phyloP scores from a whole-genome alignment of 1,140 invertebrate species.

The Atopsyche davidsoni region DNA sequence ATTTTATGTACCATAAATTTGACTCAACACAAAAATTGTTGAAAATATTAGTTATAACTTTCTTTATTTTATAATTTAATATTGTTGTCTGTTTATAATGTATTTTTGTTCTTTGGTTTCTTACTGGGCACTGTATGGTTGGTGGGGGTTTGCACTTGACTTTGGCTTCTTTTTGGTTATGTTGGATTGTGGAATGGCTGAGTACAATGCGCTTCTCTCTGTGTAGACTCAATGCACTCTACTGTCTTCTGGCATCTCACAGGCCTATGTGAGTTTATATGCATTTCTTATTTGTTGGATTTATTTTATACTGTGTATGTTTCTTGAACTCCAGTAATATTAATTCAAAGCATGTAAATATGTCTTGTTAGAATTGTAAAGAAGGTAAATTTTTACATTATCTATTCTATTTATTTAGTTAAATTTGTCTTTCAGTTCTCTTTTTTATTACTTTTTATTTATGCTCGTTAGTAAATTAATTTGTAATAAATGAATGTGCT shows the following conservation, averaged over 20 bases:
- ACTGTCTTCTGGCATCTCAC: conserved; percentile 10
- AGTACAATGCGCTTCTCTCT: conserved; percentile 16
- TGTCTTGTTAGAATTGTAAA: no score
- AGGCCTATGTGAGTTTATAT: conserved; percentile 17
- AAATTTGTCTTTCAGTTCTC: no score
- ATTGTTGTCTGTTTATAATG: conserved; percentile 9
- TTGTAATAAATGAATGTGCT: not conserved
- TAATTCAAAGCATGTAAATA: no score
- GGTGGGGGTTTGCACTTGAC: not conserved
- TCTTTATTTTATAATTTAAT: conserved; percentile 10
- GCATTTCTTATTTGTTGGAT: not conserved
- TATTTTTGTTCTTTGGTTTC: conserved; percentile 2
- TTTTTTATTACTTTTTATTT: no score
- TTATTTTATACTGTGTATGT: no score
- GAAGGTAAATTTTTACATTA: no score
- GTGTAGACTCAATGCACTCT: conserved; percentile 10
- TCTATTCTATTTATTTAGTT: no score
- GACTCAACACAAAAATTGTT: not conserved
- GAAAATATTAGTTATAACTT: conserved; percentile 2
- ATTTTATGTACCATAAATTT: no score
- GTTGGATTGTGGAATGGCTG: conserved; percentile 18
- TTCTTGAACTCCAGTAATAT: not conserved
- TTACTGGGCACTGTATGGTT: conserved; percentile 1
- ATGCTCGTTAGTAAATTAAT: not conserved
- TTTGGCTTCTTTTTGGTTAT: conserved; percentile 9